These are phyloP conservation scores for Scolopax bukidnonensis DNA, from an alignment of 2,797 vertebrate species.

Conservation along the genomic window DNA sequence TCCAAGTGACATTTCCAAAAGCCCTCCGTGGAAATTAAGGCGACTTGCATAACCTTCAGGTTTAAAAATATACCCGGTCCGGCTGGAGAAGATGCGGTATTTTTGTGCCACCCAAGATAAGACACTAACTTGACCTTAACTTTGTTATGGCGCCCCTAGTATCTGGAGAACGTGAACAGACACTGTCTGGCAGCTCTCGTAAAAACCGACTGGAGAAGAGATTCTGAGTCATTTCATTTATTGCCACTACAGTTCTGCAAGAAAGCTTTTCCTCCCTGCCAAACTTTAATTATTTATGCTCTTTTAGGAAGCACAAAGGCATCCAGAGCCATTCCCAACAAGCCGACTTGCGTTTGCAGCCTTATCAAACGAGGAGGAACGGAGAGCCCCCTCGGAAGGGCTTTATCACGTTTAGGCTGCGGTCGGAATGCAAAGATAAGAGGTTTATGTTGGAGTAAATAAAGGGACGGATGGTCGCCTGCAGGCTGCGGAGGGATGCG, in stretches of 20 bases:
- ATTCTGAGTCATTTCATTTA: constrained; percentile 88
- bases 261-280: constrained; percentile 85
- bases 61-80: constrained; percentile 25
- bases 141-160: constrained; percentile 93
- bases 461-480: not conserved
- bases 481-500: not conserved
- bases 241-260: constrained; percentile 86
- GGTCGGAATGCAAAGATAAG: constrained; percentile 47
- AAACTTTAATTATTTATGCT: constrained; percentile 87
- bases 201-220: constrained; percentile 85
- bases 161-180: constrained; percentile 87
- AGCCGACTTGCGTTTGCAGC: constrained; percentile 49
- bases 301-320: constrained; percentile 81
- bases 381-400: constrained; percentile 27
- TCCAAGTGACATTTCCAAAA: constrained; percentile 67
- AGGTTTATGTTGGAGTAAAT: constrained; percentile 51
- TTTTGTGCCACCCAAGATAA: constrained; percentile 83
- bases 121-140: constrained; percentile 99
- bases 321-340: constrained; percentile 66
- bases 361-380: constrained; percentile 56
- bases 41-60: not conserved
- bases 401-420: constrained; percentile 67
- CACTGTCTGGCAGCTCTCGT: constrained; percentile 86
- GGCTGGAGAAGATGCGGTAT: constrained; percentile 71
- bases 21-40: constrained; percentile 33